phyloP scores from a whole-genome alignment of 92 coral and sea anemone species.

The Actinernus sp. region DNA sequence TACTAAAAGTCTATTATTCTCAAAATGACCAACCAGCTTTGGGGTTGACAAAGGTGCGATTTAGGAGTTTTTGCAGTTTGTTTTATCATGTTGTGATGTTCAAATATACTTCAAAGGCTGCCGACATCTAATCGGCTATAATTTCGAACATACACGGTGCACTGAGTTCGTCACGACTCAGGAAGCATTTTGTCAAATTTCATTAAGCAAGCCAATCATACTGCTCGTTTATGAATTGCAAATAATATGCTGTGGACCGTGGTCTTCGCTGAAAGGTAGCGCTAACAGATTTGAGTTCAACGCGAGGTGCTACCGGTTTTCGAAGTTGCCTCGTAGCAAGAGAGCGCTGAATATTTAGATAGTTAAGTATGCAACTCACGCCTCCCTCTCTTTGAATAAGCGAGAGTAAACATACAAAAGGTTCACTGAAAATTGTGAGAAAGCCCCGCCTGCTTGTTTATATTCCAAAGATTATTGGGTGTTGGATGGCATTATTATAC shows the following conservation, averaged over 20 bases:
- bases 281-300: conserved; percentile 5
- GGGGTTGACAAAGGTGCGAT: conserved; percentile 4
- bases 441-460: conserved; percentile 97
- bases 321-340: neutral
- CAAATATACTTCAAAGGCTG: conserved; percentile 72
- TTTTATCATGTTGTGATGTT: conserved; percentile 76
- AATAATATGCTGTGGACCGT: conserved; percentile 36
- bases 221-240: conserved; percentile 51
- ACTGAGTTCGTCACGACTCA: conserved; percentile 85
- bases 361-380: conserved; percentile 57
- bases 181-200: conserved; percentile 91
- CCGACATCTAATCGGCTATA: conserved; percentile 93
- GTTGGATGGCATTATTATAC: conserved; percentile 93
- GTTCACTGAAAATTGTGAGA: conserved; percentile 81
- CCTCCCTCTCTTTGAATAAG: conserved; percentile 67
- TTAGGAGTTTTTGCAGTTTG: conserved; percentile 57
- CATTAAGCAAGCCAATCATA: conserved; percentile 80
- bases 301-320: conserved; percentile 16
- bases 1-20: neutral
- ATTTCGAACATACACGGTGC: conserved; percentile 82
- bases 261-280: conserved; percentile 24
- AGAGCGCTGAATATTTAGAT: conserved; percentile 9
- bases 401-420: conserved; percentile 82
- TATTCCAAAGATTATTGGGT: conserved; percentile 93
- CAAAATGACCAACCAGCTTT: conserved; percentile 3